Conservation (phyloP, 2,113 vertebrate species). For the Muntiacus reevesi region DNA sequence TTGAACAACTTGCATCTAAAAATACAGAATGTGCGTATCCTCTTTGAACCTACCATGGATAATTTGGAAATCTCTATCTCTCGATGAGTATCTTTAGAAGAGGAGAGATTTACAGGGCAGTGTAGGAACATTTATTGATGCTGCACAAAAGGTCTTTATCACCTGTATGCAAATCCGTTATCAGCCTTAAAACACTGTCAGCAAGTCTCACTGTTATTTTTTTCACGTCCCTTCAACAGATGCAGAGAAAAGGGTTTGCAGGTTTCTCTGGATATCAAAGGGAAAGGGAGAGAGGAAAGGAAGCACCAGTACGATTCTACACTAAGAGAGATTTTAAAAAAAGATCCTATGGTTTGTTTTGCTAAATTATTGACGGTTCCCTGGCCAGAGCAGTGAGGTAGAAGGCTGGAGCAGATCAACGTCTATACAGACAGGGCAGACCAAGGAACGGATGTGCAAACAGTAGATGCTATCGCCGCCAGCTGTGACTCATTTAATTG, state of each 20-base stretch:
- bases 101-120: neutral
- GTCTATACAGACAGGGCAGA: neutral
- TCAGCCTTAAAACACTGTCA: neutral
- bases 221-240: slow-evolving; percentile 27
- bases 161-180: slow-evolving; percentile 31
- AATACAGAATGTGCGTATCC: neutral
- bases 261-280: slow-evolving; percentile 38
- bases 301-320: neutral
- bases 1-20: slow-evolving; percentile 31
- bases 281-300: neutral
- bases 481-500: neutral
- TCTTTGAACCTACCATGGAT: neutral
- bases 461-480: neutral
- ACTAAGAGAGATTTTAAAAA: neutral
- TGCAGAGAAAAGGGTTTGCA: slow-evolving; percentile 31
- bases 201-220: slow-evolving; percentile 10
- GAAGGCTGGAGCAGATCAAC: neutral
- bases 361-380: neutral
- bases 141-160: slow-evolving; percentile 14
- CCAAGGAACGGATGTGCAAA: neutral
- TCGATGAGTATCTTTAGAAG: neutral
- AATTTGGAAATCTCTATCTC: slow-evolving; percentile 25
- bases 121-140: neutral
- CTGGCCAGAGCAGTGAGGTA: neutral
- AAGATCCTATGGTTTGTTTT: slow-evolving; percentile 13